Evolutionary conservation across 2,888 invertebrate species (phyloP).

Genomic region (Erebia ligea): DNA sequence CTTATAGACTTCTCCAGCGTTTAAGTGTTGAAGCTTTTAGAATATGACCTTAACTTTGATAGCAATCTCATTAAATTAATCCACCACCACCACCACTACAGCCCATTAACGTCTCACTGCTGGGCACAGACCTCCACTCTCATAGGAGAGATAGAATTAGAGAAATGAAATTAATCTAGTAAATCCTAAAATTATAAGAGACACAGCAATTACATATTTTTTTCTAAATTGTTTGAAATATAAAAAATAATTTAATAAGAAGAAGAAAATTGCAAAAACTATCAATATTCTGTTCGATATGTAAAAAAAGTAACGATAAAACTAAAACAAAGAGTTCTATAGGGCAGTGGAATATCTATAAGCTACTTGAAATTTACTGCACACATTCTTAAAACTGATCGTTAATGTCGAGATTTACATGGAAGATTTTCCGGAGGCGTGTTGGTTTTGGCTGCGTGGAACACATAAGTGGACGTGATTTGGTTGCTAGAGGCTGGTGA

Average conservation of each 20-base stretch:
- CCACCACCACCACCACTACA: no score
- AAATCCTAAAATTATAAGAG: not conserved
- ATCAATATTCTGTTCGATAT: no score
- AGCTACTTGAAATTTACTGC: conserved; percentile 64
- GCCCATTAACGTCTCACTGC: no score
- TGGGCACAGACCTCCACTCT: no score
- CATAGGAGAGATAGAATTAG: no score
- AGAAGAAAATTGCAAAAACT: not conserved
- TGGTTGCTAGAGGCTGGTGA: conserved; percentile 69
- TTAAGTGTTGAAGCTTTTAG: not conserved
- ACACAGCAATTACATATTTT: not conserved
- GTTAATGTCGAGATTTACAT: conserved; percentile 81
- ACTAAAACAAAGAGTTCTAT: conserved; percentile 19
- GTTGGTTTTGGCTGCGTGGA: conserved; percentile 66
- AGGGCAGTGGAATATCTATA: conserved; percentile 31
- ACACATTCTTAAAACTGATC: conserved; percentile 75
- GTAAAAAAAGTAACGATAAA: conserved; percentile 6
- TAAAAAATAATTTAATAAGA: no score
- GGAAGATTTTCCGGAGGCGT: conserved; percentile 75
- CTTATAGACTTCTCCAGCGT: not conserved
- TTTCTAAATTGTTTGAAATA: no score
- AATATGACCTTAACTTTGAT: not conserved
- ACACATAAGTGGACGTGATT: conserved; percentile 81
- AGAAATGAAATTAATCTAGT: no score
- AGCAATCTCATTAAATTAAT: not conserved